Evolutionary conservation across 2,113 vertebrate genomes (phyloP).

Genomic region (Hylia prasina): DNA sequence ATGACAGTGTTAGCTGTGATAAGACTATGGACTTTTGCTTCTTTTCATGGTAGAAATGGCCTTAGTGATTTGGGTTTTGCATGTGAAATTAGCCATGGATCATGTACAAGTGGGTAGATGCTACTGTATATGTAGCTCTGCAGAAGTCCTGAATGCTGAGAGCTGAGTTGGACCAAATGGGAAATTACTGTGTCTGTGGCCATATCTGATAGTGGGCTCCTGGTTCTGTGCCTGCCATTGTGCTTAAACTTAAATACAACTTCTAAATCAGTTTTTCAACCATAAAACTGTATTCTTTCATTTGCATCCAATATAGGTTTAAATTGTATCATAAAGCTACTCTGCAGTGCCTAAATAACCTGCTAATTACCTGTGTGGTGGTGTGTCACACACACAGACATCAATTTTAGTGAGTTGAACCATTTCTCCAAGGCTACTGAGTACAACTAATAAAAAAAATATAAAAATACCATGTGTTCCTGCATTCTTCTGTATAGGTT

Average conservation of each 20-base stretch:
- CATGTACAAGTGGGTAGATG: neutral
- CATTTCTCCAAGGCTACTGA: neutral
- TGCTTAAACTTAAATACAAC: neutral
- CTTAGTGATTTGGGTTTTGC: neutral
- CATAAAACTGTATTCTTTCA: neutral
- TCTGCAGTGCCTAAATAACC: neutral
- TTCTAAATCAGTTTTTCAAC: neutral
- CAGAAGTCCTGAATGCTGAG: neutral
- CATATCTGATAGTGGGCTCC: neutral
- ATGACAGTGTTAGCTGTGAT: neutral
- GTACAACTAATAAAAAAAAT: neutral
- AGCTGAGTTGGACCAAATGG: accelerated
- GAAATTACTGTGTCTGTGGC: neutral
- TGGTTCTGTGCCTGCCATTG: neutral
- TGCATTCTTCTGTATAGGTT: neutral
- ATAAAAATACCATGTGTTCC: neutral
- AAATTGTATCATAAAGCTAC: neutral
- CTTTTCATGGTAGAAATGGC: neutral
- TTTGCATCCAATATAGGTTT: neutral
- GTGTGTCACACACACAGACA: neutral
- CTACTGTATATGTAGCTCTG: neutral
- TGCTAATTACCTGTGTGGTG: neutral
- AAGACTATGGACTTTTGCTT: neutral
- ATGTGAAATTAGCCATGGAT: neutral
- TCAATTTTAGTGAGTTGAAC: neutral